These are phyloP conservation scores for Eptatretus burgeri DNA, from an alignment of 2,113 vertebrate genomes.

Conservation along the genomic window DNA sequence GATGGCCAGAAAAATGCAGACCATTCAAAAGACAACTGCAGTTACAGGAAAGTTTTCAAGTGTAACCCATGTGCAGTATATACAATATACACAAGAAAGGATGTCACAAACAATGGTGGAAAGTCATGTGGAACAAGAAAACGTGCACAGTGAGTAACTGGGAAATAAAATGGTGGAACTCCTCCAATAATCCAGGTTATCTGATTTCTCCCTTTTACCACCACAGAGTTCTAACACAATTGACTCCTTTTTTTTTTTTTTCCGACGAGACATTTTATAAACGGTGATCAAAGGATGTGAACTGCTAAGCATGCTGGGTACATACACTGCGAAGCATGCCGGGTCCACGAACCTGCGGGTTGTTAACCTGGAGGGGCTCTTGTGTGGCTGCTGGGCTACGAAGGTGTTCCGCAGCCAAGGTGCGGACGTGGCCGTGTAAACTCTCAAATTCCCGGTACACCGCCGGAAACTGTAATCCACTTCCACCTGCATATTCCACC, in stretches of 20 bases:
- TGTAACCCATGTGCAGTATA: too few relatives aligned
- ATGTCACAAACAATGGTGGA: too few relatives aligned
- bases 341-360: slow-evolving; percentile 32
- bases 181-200: too few relatives aligned
- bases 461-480: slow-evolving; percentile 35
- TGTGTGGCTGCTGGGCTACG: slow-evolving; percentile 17
- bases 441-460: slow-evolving; percentile 69
- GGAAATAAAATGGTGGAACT: too few relatives aligned
- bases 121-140: too few relatives aligned
- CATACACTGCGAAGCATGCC: slow-evolving; percentile 14
- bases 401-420: slow-evolving; percentile 48
- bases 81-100: too few relatives aligned
- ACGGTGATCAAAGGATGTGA: slow-evolving; percentile 28
- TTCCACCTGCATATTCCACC: slow-evolving; percentile 29
- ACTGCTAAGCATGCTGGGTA: slow-evolving; percentile 13
- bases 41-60: too few relatives aligned
- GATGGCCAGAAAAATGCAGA: too few relatives aligned
- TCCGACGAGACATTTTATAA: not conserved
- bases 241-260: not conserved
- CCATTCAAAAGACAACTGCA: too few relatives aligned
- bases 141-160: too few relatives aligned
- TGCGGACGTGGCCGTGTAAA: slow-evolving; percentile 38
- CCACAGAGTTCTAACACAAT: not conserved
- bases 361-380: slow-evolving; percentile 32
- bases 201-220: not conserved